A percentile compares a stretch with the other conserved stretches of the same genome.
Evolutionary conservation across 1,140 invertebrate genomes (phyloP).

Genomic region (Orchesella cincta): DNA sequence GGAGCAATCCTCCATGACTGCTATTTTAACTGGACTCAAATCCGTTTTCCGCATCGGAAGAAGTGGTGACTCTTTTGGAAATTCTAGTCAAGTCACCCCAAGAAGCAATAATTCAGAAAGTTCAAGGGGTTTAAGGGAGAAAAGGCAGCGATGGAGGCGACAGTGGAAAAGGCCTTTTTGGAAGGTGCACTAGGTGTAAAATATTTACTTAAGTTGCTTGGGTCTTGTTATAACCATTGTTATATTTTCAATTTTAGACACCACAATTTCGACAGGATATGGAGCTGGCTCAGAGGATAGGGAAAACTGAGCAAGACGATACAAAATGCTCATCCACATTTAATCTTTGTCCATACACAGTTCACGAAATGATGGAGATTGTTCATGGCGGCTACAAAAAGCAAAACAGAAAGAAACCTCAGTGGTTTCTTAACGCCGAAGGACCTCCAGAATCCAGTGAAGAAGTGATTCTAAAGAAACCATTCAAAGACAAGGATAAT

Average conservation of each 20-base stretch:
- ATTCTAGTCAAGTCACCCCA: conserved; percentile 3
- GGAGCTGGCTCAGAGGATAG: conserved; percentile 10
- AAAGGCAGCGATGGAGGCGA: not conserved
- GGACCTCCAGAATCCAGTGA: conserved; percentile 17
- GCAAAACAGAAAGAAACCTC: conserved; percentile 29
- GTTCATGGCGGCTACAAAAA: conserved; percentile 23
- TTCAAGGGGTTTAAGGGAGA: not conserved
- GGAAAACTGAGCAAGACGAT: conserved; percentile 11
- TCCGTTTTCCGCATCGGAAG: not conserved
- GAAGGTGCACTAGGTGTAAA: not conserved
- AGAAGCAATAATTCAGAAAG: not conserved
- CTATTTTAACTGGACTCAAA: not conserved
- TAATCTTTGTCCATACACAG: conserved; percentile 19
- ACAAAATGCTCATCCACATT: conserved; percentile 12
- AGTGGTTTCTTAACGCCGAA: conserved; percentile 2
- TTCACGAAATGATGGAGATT: conserved; percentile 26
- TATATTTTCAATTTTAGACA: not conserved
- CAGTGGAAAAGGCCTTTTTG: conserved; percentile 17
- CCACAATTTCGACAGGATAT: conserved; percentile 15
- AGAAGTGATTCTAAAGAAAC: not conserved
- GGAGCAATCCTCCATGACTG: not conserved
- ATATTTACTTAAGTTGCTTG: not conserved
- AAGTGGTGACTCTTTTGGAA: not conserved
- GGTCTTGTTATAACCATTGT: not conserved
- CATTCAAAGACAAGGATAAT: not conserved